These are phyloP conservation scores for Drosophila carrolli DNA, from an alignment of 1,140 invertebrate species.

Conservation along the genomic window DNA sequence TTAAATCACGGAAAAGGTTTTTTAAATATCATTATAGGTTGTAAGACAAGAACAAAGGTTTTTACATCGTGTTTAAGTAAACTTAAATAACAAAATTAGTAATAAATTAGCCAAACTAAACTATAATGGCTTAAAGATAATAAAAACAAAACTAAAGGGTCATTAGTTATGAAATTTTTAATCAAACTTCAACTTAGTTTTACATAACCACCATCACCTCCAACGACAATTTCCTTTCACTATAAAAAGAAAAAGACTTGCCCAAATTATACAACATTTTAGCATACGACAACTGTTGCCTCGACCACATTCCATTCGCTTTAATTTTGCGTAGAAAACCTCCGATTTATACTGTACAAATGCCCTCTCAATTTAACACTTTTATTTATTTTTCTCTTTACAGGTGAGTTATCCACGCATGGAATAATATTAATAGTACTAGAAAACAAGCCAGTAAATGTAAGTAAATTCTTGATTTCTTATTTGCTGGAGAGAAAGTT, in stretches of 20 bases:
- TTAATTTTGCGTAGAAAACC: constrained; percentile 16
- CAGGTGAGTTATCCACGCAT: constrained; percentile 58
- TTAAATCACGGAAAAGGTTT: too few species aligned
- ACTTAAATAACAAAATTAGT: too few species aligned
- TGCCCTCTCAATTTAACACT: constrained; percentile 7
- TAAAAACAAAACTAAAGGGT: too few species aligned
- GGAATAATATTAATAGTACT: constrained; percentile 1
- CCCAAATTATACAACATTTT: constrained; percentile 12
- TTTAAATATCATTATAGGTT: too few species aligned
- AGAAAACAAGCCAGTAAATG: background rate
- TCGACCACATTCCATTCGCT: constrained; percentile 1
- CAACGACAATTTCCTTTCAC: constrained; percentile 13
- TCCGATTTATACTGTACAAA: constrained; percentile 5
- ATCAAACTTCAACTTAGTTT: background rate
- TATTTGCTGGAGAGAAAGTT: constrained; percentile 46
- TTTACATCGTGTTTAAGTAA: too few species aligned
- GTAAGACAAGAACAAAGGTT: too few species aligned
- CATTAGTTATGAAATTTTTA: too few species aligned
- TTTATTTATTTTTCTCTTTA: constrained; percentile 46
- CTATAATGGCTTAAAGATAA: too few species aligned
- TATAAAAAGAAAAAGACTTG: constrained; percentile 2
- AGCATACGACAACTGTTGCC: constrained; percentile 3
- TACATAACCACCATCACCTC: constrained; percentile 1
- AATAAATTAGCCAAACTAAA: too few species aligned
- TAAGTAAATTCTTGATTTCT: constrained; percentile 18